Evolutionary conservation across 1,140 invertebrate species (phyloP).

Genomic region (Neodiprion pinetum): DNA sequence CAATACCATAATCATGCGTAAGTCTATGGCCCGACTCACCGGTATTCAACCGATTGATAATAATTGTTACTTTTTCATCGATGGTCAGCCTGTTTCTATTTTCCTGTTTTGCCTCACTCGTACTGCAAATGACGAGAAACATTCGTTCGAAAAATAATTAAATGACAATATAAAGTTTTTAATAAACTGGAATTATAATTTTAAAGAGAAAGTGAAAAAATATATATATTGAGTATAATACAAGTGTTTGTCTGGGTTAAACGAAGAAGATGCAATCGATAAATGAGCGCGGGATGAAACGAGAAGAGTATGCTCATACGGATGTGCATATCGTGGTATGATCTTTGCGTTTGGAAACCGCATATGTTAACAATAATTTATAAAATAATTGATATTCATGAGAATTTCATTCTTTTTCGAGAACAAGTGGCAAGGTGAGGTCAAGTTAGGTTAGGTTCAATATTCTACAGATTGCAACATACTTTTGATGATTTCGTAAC

Average conservation of each 20-base stretch:
- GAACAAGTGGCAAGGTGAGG: background rate
- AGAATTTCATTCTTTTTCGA: background rate
- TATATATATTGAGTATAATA: too few species aligned
- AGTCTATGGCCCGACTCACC: background rate
- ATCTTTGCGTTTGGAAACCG: too few species aligned
- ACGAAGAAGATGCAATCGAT: too few species aligned
- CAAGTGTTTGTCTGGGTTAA: too few species aligned
- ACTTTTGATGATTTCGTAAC: background rate
- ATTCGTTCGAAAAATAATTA: background rate
- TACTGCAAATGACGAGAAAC: background rate
- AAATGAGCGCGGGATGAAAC: too few species aligned
- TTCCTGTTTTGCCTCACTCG: background rate
- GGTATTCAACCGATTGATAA: background rate
- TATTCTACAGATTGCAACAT: background rate
- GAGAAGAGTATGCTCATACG: too few species aligned
- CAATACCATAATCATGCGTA: background rate
- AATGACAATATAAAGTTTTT: too few species aligned
- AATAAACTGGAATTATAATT: too few species aligned
- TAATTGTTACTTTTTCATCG: constrained; percentile 1
- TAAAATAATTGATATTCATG: background rate
- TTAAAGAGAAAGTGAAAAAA: too few species aligned
- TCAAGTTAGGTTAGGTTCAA: background rate
- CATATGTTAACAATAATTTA: background rate
- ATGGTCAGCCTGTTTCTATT: background rate
- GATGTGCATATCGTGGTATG: too few species aligned